Base-by-base conservation (phyloP, 2,113 vertebrate species). In the Larimichthys polyactis region DNA sequence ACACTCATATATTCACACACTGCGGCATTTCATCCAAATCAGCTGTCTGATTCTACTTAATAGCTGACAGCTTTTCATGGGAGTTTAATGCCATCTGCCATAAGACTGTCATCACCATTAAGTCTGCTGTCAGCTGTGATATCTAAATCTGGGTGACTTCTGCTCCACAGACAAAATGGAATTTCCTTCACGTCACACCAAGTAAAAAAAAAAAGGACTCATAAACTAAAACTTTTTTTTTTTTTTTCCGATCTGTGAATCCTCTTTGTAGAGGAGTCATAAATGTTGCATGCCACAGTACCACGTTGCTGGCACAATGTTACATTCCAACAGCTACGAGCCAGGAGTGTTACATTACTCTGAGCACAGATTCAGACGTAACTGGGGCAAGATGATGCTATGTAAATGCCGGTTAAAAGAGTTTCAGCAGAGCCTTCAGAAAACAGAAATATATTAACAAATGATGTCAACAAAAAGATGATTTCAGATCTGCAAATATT, bases 61-160 rank as follows among this genome's bases (percentile, higher is more conserved):
- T 71, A 76, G 66, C 63, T 67, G 82, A 62, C 59, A 85, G 78
- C n/a, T 75, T 87, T 86, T 81, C 57, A 79, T 27, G 52, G 57
- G 69, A 81, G 79, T 72, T 87, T 78, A 91, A 87, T 57, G 82
- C 77, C 75, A 74, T 80, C 83, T 86, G 85, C 75, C 72, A 78
- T 78, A 80, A 87, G 12, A 67, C 85, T 89, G 81, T 85, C 88
- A 76, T 76, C 72, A 22, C 19, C 81, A 64, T 82, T 70, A 52
- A 22, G 51, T 79, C 79, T 66, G 62, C 78, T 78, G 90, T 85
- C 81, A 89, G 81, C 74, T 90, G 74, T 79, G 64, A 90, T 81
- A 46, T 88, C 79, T 85, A 90, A 82, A 89, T 87, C 82, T 82
- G 79, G 74, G 51, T 11, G 55, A 85, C 82, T 78, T 80, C 59